Percentiles rank a stretch among this genome's conserved stretches.
Evolutionary conservation across 2,888 invertebrate genomes (phyloP).

Genomic region (Gymnosoma rotundatum): DNA sequence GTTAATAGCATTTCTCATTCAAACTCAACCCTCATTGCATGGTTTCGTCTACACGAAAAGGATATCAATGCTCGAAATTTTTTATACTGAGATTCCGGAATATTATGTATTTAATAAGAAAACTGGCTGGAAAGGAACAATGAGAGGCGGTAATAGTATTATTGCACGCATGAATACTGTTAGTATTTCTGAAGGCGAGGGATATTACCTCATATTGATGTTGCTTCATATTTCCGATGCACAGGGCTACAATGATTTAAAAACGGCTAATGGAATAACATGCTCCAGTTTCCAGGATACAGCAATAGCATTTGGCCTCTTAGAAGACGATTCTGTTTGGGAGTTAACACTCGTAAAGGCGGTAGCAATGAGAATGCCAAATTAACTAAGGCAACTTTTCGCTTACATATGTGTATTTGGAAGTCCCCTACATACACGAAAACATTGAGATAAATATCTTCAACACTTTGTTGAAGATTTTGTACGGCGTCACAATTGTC

Average conservation of each 20-base stretch:
- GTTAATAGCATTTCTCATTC: no score
- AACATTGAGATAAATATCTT: not conserved
- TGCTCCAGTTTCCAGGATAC: not conserved
- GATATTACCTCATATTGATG: not conserved
- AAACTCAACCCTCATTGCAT: no score
- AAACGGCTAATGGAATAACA: not conserved
- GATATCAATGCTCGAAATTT: no score
- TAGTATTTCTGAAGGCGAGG: no score
- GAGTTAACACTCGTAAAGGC: slow-evolving; percentile 1
- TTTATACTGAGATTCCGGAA: no score
- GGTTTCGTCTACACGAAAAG: no score
- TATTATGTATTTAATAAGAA: no score
- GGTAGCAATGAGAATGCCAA: no score
- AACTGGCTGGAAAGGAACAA: no score
- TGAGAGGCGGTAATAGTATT: no score
- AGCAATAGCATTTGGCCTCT: not conserved
- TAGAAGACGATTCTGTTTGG: not conserved
- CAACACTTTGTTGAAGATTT: not conserved
- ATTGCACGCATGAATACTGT: no score
- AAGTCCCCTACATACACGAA: not conserved
- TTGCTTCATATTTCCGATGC: not conserved
- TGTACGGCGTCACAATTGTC: not conserved
- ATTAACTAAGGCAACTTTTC: not conserved
- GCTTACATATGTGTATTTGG: not conserved
- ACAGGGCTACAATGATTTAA: not conserved